These are phyloP conservation scores for Thalassaphorura encarpata DNA, from an alignment of 1,140 invertebrate genomes.

Conservation along the genomic window DNA sequence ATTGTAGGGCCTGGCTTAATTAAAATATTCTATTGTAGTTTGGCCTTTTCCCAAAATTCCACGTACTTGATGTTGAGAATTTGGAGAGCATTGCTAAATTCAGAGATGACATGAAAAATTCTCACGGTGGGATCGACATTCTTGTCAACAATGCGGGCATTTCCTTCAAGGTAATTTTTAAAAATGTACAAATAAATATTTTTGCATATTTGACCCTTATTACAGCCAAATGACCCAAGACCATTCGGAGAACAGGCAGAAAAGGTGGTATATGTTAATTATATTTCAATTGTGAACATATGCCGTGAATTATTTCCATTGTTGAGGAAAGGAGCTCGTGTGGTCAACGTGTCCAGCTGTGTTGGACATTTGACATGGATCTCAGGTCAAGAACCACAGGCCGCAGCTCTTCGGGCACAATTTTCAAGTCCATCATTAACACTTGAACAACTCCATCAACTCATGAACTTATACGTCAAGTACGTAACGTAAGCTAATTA, in stretches of 20 bases:
- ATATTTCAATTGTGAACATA: constrained; percentile 52
- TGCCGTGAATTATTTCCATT: constrained; percentile 59
- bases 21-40: too few relatives aligned
- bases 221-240: constrained; percentile 45
- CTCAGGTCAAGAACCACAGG: constrained; percentile 41
- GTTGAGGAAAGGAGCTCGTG: constrained; percentile 52
- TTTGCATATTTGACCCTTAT: too few relatives aligned
- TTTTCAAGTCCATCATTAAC: constrained; percentile 47
- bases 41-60: too few relatives aligned
- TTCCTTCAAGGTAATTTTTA: too few relatives aligned
- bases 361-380: constrained; percentile 48
- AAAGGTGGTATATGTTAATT: constrained; percentile 57
- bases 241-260: constrained; percentile 58
- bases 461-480: constrained; percentile 57
- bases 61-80: too few relatives aligned
- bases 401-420: constrained; percentile 40
- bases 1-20: too few relatives aligned
- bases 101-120: too few relatives aligned
- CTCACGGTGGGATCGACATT: too few relatives aligned
- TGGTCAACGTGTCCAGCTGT: constrained; percentile 64
- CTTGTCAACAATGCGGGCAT: too few relatives aligned
- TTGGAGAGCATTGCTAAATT: too few relatives aligned
- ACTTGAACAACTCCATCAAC: constrained; percentile 44
- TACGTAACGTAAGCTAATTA: too few relatives aligned
- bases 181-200: too few relatives aligned